A percentile compares a stretch with the other conserved stretches of the same genome.
These are phyloP conservation scores for Macrosteles quadrilineatus DNA, from an alignment of 1,140 invertebrate genomes.

Conservation along the genomic window DNA sequence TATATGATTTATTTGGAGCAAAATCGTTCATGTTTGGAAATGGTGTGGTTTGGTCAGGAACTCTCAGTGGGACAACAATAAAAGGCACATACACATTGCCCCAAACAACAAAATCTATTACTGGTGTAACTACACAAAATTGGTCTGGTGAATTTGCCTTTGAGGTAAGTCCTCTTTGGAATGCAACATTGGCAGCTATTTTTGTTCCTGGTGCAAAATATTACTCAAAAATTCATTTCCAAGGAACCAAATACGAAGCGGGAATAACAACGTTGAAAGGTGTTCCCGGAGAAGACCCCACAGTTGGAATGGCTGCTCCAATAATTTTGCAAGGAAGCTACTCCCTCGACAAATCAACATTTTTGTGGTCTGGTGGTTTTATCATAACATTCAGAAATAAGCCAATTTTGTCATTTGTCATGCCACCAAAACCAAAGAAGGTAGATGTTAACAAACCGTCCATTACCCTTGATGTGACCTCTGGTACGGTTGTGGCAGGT, in stretches of 20 bases:
- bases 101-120: not conserved
- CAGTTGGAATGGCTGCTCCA: conserved; percentile 11
- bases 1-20: not conserved
- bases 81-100: conserved; percentile 10
- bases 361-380: conserved; percentile 29
- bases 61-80: not conserved
- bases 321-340: conserved; percentile 27
- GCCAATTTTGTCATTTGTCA: not conserved
- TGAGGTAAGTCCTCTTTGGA: conserved; percentile 18
- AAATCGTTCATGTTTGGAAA: conserved; percentile 8
- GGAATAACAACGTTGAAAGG: not conserved
- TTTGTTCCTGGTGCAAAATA: conserved; percentile 29
- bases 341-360: conserved; percentile 14
- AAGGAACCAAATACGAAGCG: conserved; percentile 5
- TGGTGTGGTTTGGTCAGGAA: conserved; percentile 29
- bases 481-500: conserved; percentile 11
- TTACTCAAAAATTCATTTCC: conserved; percentile 27
- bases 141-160: conserved; percentile 18
- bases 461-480: conserved; percentile 17
- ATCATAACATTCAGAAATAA: conserved; percentile 10
- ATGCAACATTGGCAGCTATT: not conserved
- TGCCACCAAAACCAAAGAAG: not conserved
- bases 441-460: not conserved
- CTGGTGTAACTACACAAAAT: not conserved
- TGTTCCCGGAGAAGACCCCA: not conserved